Percentiles rank a stretch among this genome's conserved stretches.
These are phyloP conservation scores for Dryobates pubescens DNA, from an alignment of 2,797 vertebrate genomes.

Conservation along the genomic window DNA sequence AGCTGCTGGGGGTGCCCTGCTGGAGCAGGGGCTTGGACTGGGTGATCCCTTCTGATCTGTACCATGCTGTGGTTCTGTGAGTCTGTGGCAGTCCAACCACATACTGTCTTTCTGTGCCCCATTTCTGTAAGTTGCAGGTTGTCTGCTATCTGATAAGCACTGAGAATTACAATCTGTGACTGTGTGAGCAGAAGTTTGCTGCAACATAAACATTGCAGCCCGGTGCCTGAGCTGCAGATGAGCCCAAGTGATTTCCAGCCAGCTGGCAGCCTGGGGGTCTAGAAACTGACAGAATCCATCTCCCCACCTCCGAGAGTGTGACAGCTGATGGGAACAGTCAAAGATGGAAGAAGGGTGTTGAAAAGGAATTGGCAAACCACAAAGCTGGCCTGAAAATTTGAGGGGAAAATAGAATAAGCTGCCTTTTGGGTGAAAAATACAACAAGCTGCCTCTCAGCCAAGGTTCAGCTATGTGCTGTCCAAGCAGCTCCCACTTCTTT, in stretches of 20 bases:
- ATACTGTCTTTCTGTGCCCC: not conserved
- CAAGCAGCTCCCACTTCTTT: not conserved
- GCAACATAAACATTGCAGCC: not conserved
- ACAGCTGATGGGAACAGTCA: not conserved
- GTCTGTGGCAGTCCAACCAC: not conserved
- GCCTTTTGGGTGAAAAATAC: not conserved
- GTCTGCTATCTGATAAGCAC: not conserved
- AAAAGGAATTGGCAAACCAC: not conserved
- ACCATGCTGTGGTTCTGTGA: not conserved
- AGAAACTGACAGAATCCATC: not conserved
- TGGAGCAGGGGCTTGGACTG: not conserved
- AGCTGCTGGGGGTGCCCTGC: not conserved
- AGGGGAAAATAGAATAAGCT: not conserved
- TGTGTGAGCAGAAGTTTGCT: not conserved
- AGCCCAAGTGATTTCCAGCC: not conserved
- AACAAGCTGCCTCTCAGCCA: not conserved
- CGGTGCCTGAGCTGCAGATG: not conserved
- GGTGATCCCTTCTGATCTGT: not conserved
- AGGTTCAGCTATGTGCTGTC: not conserved
- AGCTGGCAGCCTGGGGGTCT: not conserved
- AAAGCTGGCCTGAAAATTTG: not conserved
- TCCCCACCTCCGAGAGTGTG: not conserved
- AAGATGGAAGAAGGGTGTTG: not conserved
- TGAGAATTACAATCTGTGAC: not conserved
- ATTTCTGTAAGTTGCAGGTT: accelerated